Evolutionary conservation across 2,113 vertebrate species (phyloP).

Genomic region (Halcyon senegalensis): DNA sequence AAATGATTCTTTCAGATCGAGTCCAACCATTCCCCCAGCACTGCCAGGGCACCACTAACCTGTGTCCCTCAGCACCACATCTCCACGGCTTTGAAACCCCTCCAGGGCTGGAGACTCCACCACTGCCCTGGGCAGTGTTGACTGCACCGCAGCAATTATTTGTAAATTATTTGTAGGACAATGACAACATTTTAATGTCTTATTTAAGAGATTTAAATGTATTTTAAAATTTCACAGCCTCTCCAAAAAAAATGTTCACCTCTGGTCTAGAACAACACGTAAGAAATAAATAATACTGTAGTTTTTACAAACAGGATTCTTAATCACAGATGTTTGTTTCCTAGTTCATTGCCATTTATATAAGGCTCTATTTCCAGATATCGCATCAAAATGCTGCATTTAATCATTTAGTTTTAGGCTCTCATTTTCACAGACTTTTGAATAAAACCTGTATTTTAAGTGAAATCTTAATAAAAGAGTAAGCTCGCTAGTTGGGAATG

Average conservation of each 20-base stretch:
- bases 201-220: neutral
- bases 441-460: conserved; percentile 6
- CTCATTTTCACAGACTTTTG: neutral
- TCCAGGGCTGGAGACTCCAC: neutral
- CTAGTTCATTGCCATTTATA: neutral
- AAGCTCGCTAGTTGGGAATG: neutral
- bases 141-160: neutral
- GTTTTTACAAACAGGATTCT: neutral
- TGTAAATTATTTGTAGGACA: neutral
- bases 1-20: too few relatives aligned
- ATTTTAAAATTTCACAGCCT: neutral
- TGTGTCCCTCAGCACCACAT: neutral
- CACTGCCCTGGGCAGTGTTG: neutral
- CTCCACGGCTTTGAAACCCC: neutral
- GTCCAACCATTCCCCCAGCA: neutral
- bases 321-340: neutral
- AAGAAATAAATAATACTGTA: neutral
- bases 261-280: neutral
- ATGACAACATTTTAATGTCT: neutral
- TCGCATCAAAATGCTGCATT: neutral
- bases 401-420: neutral
- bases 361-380: neutral
- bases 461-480: conserved; percentile 1
- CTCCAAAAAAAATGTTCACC: neutral
- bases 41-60: neutral